Base-by-base conservation (phyloP, 2,113 vertebrate genomes). In the Dicrurus megarhynchus region DNA sequence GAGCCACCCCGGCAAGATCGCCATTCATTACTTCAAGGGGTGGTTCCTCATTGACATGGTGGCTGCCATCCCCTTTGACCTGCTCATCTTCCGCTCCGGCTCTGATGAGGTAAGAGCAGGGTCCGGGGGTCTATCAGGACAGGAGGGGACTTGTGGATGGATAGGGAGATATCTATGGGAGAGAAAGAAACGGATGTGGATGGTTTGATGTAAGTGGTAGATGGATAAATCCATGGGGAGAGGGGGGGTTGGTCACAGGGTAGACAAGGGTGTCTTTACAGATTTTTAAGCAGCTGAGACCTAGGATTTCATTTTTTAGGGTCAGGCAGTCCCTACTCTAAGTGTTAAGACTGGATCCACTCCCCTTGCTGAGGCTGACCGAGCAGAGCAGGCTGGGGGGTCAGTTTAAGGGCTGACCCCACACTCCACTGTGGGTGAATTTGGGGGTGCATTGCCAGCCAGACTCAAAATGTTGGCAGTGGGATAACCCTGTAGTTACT, bases 31-130 rank as follows among this genome's bases (percentile, higher is more conserved):
- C 97, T 99, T 99, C 98, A 99, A 99, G 96, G 99, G 99, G 84
- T 99, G 99, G 99, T 99, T 99, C 98, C 99, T 99, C 96, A 99
- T 99, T 1, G 99, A 99, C 97, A 99, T 99, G 90, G 99, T 99
- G 24, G 99, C 99, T 0, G 99, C 99, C 95, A 99, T 99, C 89
- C 99, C 99, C 68, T 99, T 99, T 2, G 99, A 99, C 95, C 98
- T 99, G 95, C 99, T 99, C 96, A 99, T 99, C 97, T 99, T 99
- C 97, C 98, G 98, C 95, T 98, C 99, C 0, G 98, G 99, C 35
- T 99, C 99, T 9, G 99, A 99, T 15, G 99, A 99, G 99, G 99
- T 99, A 96, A 46, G 98, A 98, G 22, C 17, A 28, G 35, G 17
- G 37, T 32, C 64, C 28, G 3, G 32, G 76, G 44, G 77, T 56